Evolutionary conservation across 1,140 invertebrate species (phyloP).

Genomic region (Melipona quadrifasciata): DNA sequence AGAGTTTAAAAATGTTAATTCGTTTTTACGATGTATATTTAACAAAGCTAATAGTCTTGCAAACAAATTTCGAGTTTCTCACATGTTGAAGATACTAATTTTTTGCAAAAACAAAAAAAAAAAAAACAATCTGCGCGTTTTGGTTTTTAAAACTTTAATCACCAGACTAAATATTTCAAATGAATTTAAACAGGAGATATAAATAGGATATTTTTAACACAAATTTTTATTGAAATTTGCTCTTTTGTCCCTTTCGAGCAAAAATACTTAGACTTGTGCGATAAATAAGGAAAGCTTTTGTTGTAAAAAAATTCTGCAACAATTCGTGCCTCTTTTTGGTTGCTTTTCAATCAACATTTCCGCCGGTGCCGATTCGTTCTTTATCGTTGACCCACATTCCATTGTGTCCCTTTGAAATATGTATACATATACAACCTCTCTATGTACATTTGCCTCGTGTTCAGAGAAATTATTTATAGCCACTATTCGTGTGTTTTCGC

Average conservation of each 20-base stretch:
- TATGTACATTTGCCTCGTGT: not conserved
- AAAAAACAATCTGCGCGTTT: not conserved
- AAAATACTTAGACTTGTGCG: too few species aligned
- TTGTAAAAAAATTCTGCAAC: not conserved
- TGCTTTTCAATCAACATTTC: constrained; percentile 22
- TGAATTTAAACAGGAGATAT: too few species aligned
- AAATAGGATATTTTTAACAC: too few species aligned
- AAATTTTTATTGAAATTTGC: not conserved
- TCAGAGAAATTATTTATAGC: not conserved
- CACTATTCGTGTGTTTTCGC: too few species aligned
- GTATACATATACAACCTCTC: not conserved
- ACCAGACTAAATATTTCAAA: not conserved
- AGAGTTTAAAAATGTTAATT: not conserved
- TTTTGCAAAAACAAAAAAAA: not conserved
- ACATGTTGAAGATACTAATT: not conserved
- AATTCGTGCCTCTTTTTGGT: not conserved
- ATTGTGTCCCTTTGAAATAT: constrained; percentile 6
- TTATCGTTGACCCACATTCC: constrained; percentile 39
- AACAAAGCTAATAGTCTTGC: not conserved
- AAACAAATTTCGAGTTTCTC: not conserved
- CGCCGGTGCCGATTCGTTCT: constrained; percentile 3
- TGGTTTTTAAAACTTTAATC: not conserved
- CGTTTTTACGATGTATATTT: not conserved
- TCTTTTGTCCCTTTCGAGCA: too few species aligned
- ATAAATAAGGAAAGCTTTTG: too few species aligned